Conservation (phyloP, 2,888 invertebrate genomes). For the Spicauda simplicius region DNA sequence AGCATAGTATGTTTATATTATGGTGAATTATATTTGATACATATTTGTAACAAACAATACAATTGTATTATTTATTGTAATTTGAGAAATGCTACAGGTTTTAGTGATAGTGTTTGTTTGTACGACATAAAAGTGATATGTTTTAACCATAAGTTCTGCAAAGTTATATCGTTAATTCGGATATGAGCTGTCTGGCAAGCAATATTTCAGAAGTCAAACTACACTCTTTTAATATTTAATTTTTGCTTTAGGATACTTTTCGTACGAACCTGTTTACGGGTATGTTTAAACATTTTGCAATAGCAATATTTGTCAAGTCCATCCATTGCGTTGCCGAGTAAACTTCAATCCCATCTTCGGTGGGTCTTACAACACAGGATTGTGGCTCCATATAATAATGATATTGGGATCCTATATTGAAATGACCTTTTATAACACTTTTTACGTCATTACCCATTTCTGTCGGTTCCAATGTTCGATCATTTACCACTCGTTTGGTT, state of each 20-base stretch:
- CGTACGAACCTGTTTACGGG: not conserved
- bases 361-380: slow-evolving; percentile 86
- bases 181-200: too few species aligned
- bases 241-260: too few species aligned
- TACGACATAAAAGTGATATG: too few species aligned
- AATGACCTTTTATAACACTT: slow-evolving; percentile 80
- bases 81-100: not conserved
- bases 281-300: slow-evolving; percentile 77
- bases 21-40: too few species aligned
- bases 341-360: slow-evolving; percentile 89
- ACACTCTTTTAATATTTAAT: too few species aligned
- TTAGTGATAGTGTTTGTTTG: too few species aligned
- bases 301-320: slow-evolving; percentile 83
- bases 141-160: too few species aligned
- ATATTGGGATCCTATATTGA: slow-evolving; percentile 87
- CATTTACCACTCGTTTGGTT: slow-evolving; percentile 56
- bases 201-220: too few species aligned
- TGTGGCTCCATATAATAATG: slow-evolving; percentile 92
- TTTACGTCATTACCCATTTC: slow-evolving; percentile 67
- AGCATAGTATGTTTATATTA: not conserved
- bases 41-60: too few species aligned
- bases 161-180: too few species aligned
- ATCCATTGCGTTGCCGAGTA: slow-evolving; percentile 87
- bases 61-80: too few species aligned
- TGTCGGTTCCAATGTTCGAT: slow-evolving; percentile 59